Base-by-base conservation (phyloP, 1,140 invertebrate species). In the Panagrolaimus sp. region DNA sequence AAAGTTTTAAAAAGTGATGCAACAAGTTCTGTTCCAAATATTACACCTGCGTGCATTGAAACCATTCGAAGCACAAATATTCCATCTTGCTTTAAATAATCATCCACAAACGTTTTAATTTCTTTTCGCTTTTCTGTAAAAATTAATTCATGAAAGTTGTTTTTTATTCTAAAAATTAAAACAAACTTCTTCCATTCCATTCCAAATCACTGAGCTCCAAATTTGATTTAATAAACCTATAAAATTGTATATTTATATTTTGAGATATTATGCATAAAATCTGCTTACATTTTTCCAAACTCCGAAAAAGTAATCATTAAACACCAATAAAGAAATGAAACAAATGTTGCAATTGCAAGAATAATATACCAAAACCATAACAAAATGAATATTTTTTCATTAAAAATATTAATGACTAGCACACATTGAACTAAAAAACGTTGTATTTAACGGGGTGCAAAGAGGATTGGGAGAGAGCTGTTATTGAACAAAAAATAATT, bases 281-380 rank as follows among this genome's bases (percentile, higher is more conserved):
- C n/a, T n/a, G n/a, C 65, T 47, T 72, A 78, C 78, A 72, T 78
- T 11, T 70, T 68, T 1, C 78, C 76, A 65, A 78, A 80, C 27
- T 73, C 75, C 11, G 77, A 76, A 43, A 80, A 71, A 5, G 66
- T 47, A 46, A 82, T 72, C 8, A 77, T 23, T 16, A 77, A 43
- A 47, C 69, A 69, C 79, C 79, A 81, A 51, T 82, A 81, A 47
- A 75, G 20, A n/a, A 82, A 66, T 23, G 78, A 75, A 38, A 84
- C 78, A 63, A 83, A 75, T 14, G 85, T 84, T 20, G 83, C 73
- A 5, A 84, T 38, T 7, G 31, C 31, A 4, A 38, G 7, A 38
- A 85, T 82, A 7, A 84, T 81, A 53, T 84, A 84, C 86, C 86
- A 87, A 75, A 87, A 87, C 86, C 86, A 87, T 16, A 87, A 72